Evolutionary conservation across 2,113 vertebrate species (phyloP).

Genomic region (Campylomormyrus numenius): DNA sequence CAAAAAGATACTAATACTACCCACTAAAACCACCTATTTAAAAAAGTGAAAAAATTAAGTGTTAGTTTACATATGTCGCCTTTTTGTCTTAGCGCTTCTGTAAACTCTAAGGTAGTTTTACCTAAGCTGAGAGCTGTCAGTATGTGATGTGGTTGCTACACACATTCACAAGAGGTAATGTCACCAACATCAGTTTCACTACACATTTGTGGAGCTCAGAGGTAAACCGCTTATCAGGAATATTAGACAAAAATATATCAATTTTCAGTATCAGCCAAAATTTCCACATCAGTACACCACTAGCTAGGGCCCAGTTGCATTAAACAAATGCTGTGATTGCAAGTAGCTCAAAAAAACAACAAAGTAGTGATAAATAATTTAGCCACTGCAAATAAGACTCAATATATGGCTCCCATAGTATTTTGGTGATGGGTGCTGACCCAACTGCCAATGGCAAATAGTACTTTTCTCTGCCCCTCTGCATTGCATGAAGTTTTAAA

Average conservation of each 20-base stretch:
- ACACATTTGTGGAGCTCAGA: too few relatives aligned
- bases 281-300: background rate
- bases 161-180: background rate
- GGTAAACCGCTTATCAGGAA: background rate
- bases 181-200: background rate
- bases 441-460: background rate
- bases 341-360: background rate
- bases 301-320: background rate
- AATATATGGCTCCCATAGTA: background rate
- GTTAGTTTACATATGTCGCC: background rate
- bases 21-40: background rate
- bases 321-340: background rate
- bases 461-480: background rate
- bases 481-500: background rate
- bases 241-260: background rate
- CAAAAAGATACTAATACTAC: background rate
- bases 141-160: background rate
- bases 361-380: background rate
- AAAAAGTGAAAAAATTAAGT: background rate
- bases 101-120: too few relatives aligned
- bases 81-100: background rate
- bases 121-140: background rate
- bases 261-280: background rate
- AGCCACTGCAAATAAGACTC: background rate
- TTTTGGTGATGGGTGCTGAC: background rate